Evolutionary conservation across 2,888 invertebrate genomes (phyloP).

Genomic region (Synanthedon tipuliformis): DNA sequence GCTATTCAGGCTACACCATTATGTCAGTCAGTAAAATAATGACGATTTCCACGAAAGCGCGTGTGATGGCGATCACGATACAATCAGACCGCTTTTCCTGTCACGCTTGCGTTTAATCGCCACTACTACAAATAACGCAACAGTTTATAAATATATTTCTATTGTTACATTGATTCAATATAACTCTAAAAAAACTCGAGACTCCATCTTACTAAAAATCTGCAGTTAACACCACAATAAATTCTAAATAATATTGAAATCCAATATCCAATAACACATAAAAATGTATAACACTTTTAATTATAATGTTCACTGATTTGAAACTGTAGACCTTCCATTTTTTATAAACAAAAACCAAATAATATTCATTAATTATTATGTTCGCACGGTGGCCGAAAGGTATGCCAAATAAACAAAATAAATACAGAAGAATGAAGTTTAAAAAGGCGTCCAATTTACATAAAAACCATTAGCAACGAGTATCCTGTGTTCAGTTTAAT

Average conservation of each 20-base stretch:
- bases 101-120: conserved; percentile 26
- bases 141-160: not conserved
- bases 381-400: conserved; percentile 34
- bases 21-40: conserved; percentile 17
- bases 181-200: not conserved
- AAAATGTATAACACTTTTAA: not conserved
- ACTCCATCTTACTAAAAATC: too few relatives aligned
- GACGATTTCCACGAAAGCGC: conserved; percentile 34
- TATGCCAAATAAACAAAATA: conserved; percentile 29
- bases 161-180: conserved; percentile 4
- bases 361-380: conserved; percentile 21
- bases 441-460: conserved; percentile 46
- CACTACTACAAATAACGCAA: not conserved
- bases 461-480: conserved; percentile 41
- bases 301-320: not conserved
- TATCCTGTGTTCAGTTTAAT: conserved; percentile 12
- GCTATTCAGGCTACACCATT: not conserved
- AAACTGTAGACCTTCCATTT: not conserved
- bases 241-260: not conserved
- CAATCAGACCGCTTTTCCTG: conserved; percentile 47
- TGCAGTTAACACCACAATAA: not conserved
- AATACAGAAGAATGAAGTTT: conserved; percentile 4
- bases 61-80: conserved; percentile 19
- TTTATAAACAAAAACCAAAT: conserved; percentile 1
- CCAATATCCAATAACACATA: not conserved